Evolutionary conservation across 2,888 invertebrate species (phyloP), one percentile per base, ranked within the genome.

Genomic region (Parascotia fuliginaria): DNA sequence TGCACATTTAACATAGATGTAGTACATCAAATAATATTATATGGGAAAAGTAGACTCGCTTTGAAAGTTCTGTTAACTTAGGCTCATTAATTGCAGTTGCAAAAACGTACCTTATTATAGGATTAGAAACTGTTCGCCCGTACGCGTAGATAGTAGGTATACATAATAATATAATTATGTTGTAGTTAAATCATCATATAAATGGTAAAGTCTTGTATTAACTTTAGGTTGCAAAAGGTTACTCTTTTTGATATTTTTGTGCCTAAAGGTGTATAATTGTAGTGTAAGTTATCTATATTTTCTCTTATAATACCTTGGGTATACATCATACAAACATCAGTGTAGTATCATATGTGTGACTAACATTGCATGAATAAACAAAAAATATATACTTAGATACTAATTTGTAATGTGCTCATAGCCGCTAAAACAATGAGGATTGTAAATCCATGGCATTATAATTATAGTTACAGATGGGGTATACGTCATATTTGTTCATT

Each of bases 301-400:
- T 24, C 24, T 24, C 4, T 24, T 24, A 24, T 24, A 34, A 58
- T 64, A 29, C 42, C 37, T 7, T 24, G 4, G 24, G 3, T 24
- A 24, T 24, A 24, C 24, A 47, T 54, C 41, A 46, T 42, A 47
- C 9, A 45, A 34, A 42, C 47, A 32, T 28, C 7, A 33, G 37
- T 42, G n/a, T 51, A 55, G 53, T 44, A 29, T 69, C 47, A 50
- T 60, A 36, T 50, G 24, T 63, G 67, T 67, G 60, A 67, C 67
- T 67, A 67, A 67, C 71, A 67, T 24, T 60, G 67, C 71, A 67
- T 67, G 67, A 55, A 38, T 45, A n/a, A n/a, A n/a, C n/a, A n/a
- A n/a, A n/a, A n/a, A n/a, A n/a, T n/a, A n/a, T n/a, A n/a, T n/a
- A n/a, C n/a, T n/a, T n/a, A n/a, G n/a, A n/a, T 41, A 39, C 27